Evolutionary conservation across 2,797 vertebrate species (phyloP), one percentile per base, ranked within the genome.

Genomic region (Odontamblyopus lacepedii): DNA sequence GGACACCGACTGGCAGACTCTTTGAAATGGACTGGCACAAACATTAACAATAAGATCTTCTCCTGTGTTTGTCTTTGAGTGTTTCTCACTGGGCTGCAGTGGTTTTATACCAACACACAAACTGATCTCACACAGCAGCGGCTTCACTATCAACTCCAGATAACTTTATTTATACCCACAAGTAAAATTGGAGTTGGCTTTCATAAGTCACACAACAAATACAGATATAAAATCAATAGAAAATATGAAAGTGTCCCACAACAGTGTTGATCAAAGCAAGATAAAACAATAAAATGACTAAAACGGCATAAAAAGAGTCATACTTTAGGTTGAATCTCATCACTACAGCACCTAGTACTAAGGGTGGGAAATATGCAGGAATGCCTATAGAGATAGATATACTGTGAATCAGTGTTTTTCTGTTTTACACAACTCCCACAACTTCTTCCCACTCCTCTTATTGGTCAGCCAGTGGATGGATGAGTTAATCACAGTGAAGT

Each of bases 1-100:
- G 41, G 83, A 92, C 78, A 60, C 75, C 57, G 84, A 77, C 77
- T 70, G 83, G 80, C 81, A 82, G 80, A 84, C 79, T 78, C 74
- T 82, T 85, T 81, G 84, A 88, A 79, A 76, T 73, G 50, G 62
- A 83, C 87, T 78, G 76, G 77, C 83, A 81, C 44, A 72, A 71
- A 71, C 69, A 72, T 69, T 27, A 83, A 83, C 81, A 78, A 81
- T 72, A 67, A 70, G 79, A 85, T 85, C 12, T 80, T 68, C 69
- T 0, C 11, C 74, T 27, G 78, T 12, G 77, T 67, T 78, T 61
- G 77, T 81, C 77, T 87, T 75, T 3, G 76, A 12, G 3, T 19
- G 32, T 67, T 67, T 73, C 75, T 48, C 57, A 66, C 61, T 27
- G 67, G 70, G 51, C 55, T 12, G 69, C 7, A 41, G 71, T 27